phyloP scores from a whole-genome alignment of 2,888 invertebrate genomes.

The Rhopalosiphum nymphaeae region DNA sequence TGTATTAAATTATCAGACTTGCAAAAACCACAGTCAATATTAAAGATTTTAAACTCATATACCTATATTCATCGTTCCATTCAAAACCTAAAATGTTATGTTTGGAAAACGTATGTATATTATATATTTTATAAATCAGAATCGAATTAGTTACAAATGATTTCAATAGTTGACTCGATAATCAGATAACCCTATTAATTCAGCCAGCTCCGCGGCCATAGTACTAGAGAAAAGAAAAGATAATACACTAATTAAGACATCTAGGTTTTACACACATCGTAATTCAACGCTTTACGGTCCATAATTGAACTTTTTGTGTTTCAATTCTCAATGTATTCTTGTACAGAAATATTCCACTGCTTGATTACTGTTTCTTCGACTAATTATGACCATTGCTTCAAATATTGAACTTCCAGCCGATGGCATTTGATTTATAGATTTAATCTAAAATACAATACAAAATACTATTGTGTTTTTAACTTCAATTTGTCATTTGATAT shows the following conservation, averaged over 20 bases:
- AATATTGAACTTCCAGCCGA: background rate
- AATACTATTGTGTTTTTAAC: background rate
- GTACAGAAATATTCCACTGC: background rate
- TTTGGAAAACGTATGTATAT: too few species aligned
- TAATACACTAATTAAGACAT: conserved; percentile 51
- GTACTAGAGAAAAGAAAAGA: background rate
- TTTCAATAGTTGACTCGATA: conserved; percentile 12
- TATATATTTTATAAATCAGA: background rate
- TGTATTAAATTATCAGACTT: too few species aligned
- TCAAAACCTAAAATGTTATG: background rate
- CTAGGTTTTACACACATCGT: conserved; percentile 1
- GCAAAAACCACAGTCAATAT: background rate
- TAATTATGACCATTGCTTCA: background rate
- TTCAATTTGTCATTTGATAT: background rate
- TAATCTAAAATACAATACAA: background rate
- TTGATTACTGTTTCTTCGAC: background rate
- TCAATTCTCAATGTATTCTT: conserved; percentile 1
- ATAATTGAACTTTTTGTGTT: conserved; percentile 48
- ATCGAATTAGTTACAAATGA: conserved; percentile 19
- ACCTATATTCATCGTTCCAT: background rate
- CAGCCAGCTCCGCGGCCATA: background rate
- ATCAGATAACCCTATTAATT: background rate
- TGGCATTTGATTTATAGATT: conserved; percentile 31
- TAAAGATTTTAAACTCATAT: background rate
- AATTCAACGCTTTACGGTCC: conserved; percentile 13